These are phyloP conservation scores for Malurus leucopterus DNA, from an alignment of 2,797 vertebrate species.

Conservation along the genomic window DNA sequence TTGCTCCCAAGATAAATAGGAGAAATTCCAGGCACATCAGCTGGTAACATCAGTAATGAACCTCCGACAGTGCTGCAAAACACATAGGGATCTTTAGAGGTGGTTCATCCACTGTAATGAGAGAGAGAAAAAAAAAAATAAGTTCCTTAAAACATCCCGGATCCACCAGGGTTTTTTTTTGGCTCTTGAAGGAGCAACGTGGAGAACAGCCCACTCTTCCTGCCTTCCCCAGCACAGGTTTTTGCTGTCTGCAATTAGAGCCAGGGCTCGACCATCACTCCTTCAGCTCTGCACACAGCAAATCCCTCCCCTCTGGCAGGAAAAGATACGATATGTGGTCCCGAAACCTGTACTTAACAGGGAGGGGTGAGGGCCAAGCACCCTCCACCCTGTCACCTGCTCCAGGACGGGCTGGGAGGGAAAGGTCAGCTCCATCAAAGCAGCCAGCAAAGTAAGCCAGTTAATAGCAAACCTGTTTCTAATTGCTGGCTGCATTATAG, in stretches of 20 bases:
- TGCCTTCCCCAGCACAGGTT: no score
- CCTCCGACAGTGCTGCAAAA: neutral
- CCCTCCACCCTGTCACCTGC: conserved; percentile 31
- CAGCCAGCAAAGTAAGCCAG: conserved; percentile 54
- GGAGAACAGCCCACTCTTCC: neutral
- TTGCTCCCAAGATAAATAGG: neutral
- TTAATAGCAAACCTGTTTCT: conserved; percentile 70
- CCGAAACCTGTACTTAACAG: neutral
- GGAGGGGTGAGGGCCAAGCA: neutral
- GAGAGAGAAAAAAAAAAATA: neutral
- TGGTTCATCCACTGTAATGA: neutral
- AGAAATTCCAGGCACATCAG: neutral
- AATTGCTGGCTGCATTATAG: conserved; percentile 76
- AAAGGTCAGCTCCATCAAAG: conserved; percentile 55
- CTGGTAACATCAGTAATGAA: neutral
- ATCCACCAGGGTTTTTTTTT: no score
- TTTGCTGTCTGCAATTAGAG: fast-evolving
- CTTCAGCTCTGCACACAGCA: neutral
- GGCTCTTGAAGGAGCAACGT: fast-evolving
- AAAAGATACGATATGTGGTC: neutral
- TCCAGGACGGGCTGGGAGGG: neutral
- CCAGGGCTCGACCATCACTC: neutral
- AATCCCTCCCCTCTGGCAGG: neutral
- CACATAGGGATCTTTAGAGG: neutral
- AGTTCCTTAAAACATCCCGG: neutral